These are phyloP conservation scores for Lepisosteus oculatus DNA, from an alignment of 2,113 vertebrate genomes.

Conservation along the genomic window DNA sequence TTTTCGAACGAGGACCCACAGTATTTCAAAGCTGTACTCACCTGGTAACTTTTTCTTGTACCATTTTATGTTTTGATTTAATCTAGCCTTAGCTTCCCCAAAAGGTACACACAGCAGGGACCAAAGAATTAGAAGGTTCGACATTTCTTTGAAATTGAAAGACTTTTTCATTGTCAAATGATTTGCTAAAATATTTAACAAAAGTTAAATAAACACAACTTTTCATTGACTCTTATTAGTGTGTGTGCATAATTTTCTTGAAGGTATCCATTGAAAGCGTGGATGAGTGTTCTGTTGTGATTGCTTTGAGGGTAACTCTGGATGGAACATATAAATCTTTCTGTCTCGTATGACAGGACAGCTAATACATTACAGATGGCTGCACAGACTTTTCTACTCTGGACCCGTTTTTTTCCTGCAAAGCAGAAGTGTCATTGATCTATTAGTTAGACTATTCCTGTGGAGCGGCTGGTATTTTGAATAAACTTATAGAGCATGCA, in stretches of 20 bases:
- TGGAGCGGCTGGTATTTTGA: background rate
- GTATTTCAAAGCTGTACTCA: too few relatives aligned
- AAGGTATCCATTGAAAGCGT: background rate
- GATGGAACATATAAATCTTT: constrained; percentile 9
- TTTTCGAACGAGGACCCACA: too few relatives aligned
- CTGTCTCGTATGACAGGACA: constrained; percentile 1
- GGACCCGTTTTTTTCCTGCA: background rate
- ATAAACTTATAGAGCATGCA: background rate
- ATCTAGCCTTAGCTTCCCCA: too few relatives aligned
- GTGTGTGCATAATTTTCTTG: background rate
- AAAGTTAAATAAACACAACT: too few relatives aligned
- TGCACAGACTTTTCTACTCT: background rate
- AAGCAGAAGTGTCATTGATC: background rate
- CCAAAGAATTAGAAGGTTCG: too few relatives aligned
- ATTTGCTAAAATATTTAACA: too few relatives aligned
- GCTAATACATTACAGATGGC: background rate
- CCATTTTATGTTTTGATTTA: too few relatives aligned
- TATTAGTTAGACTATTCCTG: background rate
- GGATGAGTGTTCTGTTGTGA: background rate
- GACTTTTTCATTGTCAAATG: too few relatives aligned
- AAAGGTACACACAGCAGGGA: too few relatives aligned
- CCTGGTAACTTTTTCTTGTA: too few relatives aligned
- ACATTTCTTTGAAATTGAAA: too few relatives aligned
- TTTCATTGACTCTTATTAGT: background rate
- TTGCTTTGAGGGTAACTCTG: background rate